Base-by-base conservation (phyloP, 2,797 vertebrate species). In the Hypotaenidia okinawae region DNA sequence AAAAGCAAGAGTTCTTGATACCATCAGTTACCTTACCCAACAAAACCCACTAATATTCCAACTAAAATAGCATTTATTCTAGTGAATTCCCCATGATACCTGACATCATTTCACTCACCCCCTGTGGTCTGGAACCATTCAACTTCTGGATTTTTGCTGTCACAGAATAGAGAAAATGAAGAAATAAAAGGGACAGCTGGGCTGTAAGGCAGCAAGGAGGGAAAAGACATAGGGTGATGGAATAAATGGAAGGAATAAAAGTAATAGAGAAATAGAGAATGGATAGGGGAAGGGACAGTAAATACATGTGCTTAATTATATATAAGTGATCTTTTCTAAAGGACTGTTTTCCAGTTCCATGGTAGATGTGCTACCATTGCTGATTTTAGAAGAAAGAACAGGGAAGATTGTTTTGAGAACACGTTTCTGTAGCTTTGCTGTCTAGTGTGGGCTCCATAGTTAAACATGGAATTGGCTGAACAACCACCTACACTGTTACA, bases 341-440 rank as follows among this genome's bases (percentile, higher is more conserved):
- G n/a, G 62, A 3, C 6, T 89, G 3, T 67, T 87, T 89, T 83
- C 12, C 2, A 35, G 8, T 78, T 87, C 73, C 66, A 64, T 84
- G 61, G 6, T 11, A 82, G 30, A 24, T 83, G 9, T 68, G 25
- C 57, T 77, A 75, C 24, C 11, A 17, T 32, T 92, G 37, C 19
- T 81, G 30, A 72, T 74, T 87, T 87, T 85, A 87, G 49, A 27
- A 75, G 28, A 84, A 92, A 84, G 15, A 77, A 41, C 21, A 32
- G 22, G 10, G 32, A 74, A 52, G 21, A 45, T 13, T 62, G 5
- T 72, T 93, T 76, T 62, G 68, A 83, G n/a, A 77, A 55, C 12
- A 39, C 5, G 16, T 91, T 92, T 89, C 11, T 66, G 59, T 85
- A 92, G 33, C 37, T 87, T 58, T 74, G 3, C 22, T 77, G 6